Conservation (phyloP, 2,797 vertebrate genomes). For the Falco cherrug region DNA sequence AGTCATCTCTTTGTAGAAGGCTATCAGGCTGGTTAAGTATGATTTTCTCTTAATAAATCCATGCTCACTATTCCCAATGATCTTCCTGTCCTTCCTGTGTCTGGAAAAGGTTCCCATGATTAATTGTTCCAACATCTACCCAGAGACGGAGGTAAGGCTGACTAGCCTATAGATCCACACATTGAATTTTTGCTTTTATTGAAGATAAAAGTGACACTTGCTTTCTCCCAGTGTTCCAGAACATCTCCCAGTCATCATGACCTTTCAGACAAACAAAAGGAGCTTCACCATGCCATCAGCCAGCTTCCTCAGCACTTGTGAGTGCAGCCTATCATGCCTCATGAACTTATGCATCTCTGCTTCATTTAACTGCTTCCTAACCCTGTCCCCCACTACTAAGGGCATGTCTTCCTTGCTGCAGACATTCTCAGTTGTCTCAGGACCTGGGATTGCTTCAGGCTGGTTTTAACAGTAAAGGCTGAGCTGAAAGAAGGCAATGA, state of each 20-base stretch:
- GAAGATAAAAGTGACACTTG: not conserved
- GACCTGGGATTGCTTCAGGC: not conserved
- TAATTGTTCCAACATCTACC: not conserved
- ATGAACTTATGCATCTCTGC: accelerated
- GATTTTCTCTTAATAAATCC: not conserved
- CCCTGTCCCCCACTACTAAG: no score
- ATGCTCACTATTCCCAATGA: not conserved
- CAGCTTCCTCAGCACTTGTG: not conserved
- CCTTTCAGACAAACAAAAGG: not conserved
- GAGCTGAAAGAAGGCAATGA: not conserved
- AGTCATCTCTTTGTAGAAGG: not conserved
- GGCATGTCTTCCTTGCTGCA: not conserved
- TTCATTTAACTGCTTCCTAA: not conserved
- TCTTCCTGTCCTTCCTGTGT: not conserved
- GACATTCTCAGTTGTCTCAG: not conserved
- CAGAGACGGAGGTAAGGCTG: not conserved
- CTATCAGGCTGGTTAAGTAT: not conserved
- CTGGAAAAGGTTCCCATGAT: not conserved
- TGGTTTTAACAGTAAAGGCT: not conserved
- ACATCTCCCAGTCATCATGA: not conserved
- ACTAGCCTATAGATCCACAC: not conserved
- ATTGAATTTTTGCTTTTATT: not conserved
- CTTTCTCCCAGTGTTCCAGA: not conserved
- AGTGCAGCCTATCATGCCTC: not conserved
- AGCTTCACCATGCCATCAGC: not conserved